Percentiles rank a stretch among this genome's conserved stretches.
These are phyloP conservation scores for Ochropleura leucogaster DNA, from an alignment of 2,888 invertebrate genomes.

Conservation along the genomic window DNA sequence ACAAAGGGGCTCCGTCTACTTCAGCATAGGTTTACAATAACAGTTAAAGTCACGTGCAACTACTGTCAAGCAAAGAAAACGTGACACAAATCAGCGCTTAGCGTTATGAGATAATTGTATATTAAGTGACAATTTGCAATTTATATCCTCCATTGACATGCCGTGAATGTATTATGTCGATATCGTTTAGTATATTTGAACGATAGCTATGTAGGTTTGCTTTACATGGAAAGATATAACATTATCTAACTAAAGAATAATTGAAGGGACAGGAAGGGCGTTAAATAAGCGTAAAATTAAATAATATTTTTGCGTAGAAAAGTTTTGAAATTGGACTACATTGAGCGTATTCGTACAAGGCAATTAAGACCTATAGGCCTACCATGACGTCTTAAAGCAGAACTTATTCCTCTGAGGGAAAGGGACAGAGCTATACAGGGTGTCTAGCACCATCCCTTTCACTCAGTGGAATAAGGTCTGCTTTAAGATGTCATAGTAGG, in stretches of 20 bases:
- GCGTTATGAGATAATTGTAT: constrained; percentile 57
- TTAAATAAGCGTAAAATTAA: not conserved
- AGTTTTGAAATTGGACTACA: constrained; percentile 16
- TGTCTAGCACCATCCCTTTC: too few relatives aligned
- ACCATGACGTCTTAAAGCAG: too few relatives aligned
- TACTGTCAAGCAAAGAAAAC: constrained; percentile 52
- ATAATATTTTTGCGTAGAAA: constrained; percentile 19
- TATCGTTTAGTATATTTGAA: constrained; percentile 11
- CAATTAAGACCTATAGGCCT: constrained; percentile 31
- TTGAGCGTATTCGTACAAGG: constrained; percentile 19
- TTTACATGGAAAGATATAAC: constrained; percentile 37
- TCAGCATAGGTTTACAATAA: constrained; percentile 5
- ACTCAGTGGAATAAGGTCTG: too few relatives aligned
- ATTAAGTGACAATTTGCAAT: constrained; percentile 67
- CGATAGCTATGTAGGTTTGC: not conserved
- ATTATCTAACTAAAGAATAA: not conserved
- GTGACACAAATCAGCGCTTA: constrained; percentile 61
- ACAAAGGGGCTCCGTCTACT: too few relatives aligned
- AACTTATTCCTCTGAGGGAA: too few relatives aligned
- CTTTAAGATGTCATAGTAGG: too few relatives aligned
- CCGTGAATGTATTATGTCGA: constrained; percentile 26
- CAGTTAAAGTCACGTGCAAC: constrained; percentile 52
- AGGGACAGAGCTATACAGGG: too few relatives aligned
- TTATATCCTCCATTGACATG: constrained; percentile 60
- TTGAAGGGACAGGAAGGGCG: constrained; percentile 18